Base-by-base conservation (phyloP, 1,140 invertebrate genomes). In the Samia ricini region DNA sequence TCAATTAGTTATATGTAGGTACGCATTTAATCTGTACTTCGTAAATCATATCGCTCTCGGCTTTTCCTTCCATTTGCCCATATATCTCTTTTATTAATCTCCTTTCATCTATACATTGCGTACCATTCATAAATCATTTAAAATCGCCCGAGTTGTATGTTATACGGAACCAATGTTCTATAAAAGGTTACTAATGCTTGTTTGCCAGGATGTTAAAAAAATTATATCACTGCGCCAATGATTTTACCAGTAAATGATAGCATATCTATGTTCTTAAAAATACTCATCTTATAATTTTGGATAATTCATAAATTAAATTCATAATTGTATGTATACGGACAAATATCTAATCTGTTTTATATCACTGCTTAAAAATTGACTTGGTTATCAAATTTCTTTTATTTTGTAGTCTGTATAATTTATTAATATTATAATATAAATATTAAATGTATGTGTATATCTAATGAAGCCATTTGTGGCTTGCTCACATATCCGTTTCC, bases 401-500 rank as follows among this genome's bases (percentile, higher is more conserved):
- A n/a, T n/a, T n/a, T n/a, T n/a, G n/a, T n/a, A n/a, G n/a, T n/a
- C n/a, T n/a, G n/a, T n/a, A n/a, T n/a, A n/a, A n/a, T n/a, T n/a
- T n/a, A n/a, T 10, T 29, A 42, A 15, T 42, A 42, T 42, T 42
- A 15, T 42, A 42, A 42, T 15, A 42, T 42, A 15, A 42, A 42
- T 1, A 42, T 42, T 1, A 42, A 15, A 42, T 26, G 26, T 15
- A 42, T 42, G 33, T 42, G 33, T 15, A 42, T 15, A 15, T 71
- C 66, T 76, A 77, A 82, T 82, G 80, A 82, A 77, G 74, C 75
- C 80, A 79, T 82, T 84, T 83, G 77, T 78, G 77, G 71, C 72
- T 74, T 72, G 76, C 75, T 81, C 75, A 76, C 77, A 83, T 82
- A 84, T 85, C 83, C 85, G 83, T 81, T 85, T 88, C 83, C 85